A percentile compares a stretch with the other conserved stretches of the same genome.
Evolutionary conservation across 2,888 invertebrate genomes (phyloP).

Genomic region (Bhutanitis thaidina): DNA sequence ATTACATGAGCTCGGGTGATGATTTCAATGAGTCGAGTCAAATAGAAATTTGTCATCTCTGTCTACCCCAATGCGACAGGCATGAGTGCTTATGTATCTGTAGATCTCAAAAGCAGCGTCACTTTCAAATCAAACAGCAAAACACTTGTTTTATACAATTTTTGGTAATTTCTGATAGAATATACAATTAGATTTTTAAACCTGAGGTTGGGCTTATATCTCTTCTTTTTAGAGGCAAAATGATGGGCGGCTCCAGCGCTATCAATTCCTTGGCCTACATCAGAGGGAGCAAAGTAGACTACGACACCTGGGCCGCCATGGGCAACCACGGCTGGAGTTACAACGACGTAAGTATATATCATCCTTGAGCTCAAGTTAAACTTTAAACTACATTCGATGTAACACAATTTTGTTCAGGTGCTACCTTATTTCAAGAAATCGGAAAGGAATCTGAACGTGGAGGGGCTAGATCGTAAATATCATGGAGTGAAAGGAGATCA

Average conservation of each 20-base stretch:
- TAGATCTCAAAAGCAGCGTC: too few relatives aligned
- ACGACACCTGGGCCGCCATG: constrained; percentile 81
- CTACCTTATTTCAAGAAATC: constrained; percentile 85
- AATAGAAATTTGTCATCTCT: too few relatives aligned
- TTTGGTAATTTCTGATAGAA: too few relatives aligned
- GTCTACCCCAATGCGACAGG: too few relatives aligned
- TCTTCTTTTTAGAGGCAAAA: constrained; percentile 67
- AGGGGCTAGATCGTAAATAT: constrained; percentile 67
- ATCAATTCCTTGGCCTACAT: constrained; percentile 83
- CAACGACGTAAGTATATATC: constrained; percentile 47
- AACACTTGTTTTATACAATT: too few relatives aligned
- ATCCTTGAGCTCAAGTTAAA: too few relatives aligned
- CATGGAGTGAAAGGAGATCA: constrained; percentile 81
- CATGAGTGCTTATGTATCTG: too few relatives aligned
- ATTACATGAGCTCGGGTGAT: too few relatives aligned
- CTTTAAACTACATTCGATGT: too few relatives aligned
- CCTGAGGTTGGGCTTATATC: neutral
- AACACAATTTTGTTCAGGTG: constrained; percentile 42
- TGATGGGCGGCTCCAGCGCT: constrained; percentile 83
- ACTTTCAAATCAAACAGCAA: too few relatives aligned
- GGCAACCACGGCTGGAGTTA: constrained; percentile 83
- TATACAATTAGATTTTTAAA: too few relatives aligned
- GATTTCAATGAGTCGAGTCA: too few relatives aligned
- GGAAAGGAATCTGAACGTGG: constrained; percentile 78
- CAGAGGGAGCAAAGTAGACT: constrained; percentile 78